phyloP scores from a whole-genome alignment of 1,140 invertebrate species.

The Drosophila sturtevanti region DNA sequence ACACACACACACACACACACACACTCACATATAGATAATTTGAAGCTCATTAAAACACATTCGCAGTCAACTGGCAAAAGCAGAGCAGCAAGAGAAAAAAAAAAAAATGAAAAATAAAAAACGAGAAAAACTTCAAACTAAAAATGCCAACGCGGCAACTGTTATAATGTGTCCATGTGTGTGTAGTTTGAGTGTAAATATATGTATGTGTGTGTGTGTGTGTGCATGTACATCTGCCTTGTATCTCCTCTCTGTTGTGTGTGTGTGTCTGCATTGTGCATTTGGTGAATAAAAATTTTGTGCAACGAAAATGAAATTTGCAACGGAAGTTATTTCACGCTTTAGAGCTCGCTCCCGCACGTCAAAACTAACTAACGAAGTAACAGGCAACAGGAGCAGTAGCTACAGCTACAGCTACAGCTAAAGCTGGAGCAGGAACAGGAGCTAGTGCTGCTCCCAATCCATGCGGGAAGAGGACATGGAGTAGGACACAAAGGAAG shows the following conservation, averaged over 20 bases:
- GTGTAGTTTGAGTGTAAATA: constrained; percentile 8
- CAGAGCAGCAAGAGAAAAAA: background rate
- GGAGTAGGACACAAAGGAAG: background rate
- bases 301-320: constrained; percentile 79
- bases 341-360: constrained; percentile 44
- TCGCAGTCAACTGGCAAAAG: constrained; percentile 10
- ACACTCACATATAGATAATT: constrained; percentile 19
- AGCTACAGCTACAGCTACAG: constrained; percentile 10
- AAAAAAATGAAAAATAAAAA: constrained; percentile 2
- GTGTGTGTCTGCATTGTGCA: constrained; percentile 66
- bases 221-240: constrained; percentile 5
- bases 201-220: constrained; percentile 20
- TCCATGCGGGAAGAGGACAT: constrained; percentile 13
- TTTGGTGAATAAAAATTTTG: constrained; percentile 73
- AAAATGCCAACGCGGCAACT: constrained; percentile 15
- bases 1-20: constrained; percentile 14
- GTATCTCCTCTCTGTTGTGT: constrained; percentile 5
- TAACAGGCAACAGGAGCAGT: constrained; percentile 42
- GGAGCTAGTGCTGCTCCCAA: background rate
- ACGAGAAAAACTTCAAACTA: constrained; percentile 30
- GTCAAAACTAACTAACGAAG: constrained; percentile 77
- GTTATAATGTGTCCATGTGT: constrained; percentile 54
- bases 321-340: constrained; percentile 80
- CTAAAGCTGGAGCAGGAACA: background rate
- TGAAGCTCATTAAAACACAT: constrained; percentile 38